phyloP scores from a whole-genome alignment of 2,888 invertebrate genomes.

The Graphium colonna region DNA sequence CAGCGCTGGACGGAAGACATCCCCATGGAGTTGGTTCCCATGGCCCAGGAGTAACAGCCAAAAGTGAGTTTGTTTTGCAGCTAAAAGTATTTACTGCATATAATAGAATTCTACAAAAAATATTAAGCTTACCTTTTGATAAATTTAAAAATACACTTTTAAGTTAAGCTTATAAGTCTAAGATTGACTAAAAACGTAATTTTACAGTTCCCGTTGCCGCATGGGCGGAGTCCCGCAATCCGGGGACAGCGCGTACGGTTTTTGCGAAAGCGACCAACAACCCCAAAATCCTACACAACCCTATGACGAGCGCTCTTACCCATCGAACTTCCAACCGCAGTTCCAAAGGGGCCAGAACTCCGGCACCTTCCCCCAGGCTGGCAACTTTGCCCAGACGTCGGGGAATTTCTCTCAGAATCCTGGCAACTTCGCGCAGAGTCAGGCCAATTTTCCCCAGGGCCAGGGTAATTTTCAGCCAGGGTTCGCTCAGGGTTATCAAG shows the following conservation, averaged over 20 bases:
- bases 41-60: constrained; percentile 82
- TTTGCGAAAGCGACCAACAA: constrained; percentile 74
- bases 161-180: background rate
- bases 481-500: constrained; percentile 51
- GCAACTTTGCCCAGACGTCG: constrained; percentile 27
- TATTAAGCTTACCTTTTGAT: too few relatives aligned
- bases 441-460: constrained; percentile 30
- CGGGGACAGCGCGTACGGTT: constrained; percentile 90
- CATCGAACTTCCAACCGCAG: constrained; percentile 35
- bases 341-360: constrained; percentile 31
- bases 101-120: too few relatives aligned
- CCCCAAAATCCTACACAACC: constrained; percentile 35
- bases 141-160: too few relatives aligned
- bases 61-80: constrained; percentile 50
- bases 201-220: constrained; percentile 76
- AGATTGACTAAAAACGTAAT: background rate
- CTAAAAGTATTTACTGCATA: too few relatives aligned
- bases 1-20: constrained; percentile 80
- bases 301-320: constrained; percentile 51
- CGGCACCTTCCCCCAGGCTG: constrained; percentile 24
- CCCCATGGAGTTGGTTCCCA: constrained; percentile 86
- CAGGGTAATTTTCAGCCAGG: constrained; percentile 38
- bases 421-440: constrained; percentile 36
- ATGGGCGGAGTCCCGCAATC: constrained; percentile 84
- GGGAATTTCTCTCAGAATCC: constrained; percentile 31